Base-by-base conservation (phyloP, 2,797 vertebrate genomes). In the Hapalemur alaotrensis region DNA sequence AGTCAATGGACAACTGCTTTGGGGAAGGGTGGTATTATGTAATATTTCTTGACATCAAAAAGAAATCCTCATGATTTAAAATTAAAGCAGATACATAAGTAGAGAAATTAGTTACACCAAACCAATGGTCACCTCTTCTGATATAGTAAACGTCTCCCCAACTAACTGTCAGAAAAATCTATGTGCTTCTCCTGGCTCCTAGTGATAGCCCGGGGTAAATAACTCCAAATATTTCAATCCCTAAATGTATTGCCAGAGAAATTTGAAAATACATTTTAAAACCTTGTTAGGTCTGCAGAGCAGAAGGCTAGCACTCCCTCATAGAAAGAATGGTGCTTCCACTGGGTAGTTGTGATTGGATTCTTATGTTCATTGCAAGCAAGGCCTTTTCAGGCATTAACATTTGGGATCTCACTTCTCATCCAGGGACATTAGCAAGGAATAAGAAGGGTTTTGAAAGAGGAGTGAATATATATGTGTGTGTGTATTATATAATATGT, bases 261-360 rank as follows among this genome's bases (percentile, higher is more conserved):
- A 70, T 78, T 10, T 76, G 43, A 85, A 93, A 97, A 46, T 65
- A n/a, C 28, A n/a, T 75, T 57, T 82, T 69, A 84, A 67, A 92
- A 59, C 15, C 3, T 50, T 69, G 57, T 48, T 35, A 14, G 61
- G 15, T 75, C 87, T 86, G 30, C 22, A 91, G 84, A 90, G 79
- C 25, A 59, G 52, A 87, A 28, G 14, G 22, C 38, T 87, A 65
- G 17, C 14, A 9, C n/a, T 84, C 15, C n/a, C 18, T 79, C 52
- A 20, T 4, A 32, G 43, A 89, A 41, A 25, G 48, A 70, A 59
- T 57, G 30, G 4, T 73, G 89, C 54, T 79, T 95, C 22, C 63
- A 61, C 28, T 72, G 11, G 73, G 48, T 30, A 75, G 18, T 20
- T 79, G 80, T 63, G 88, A 57, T 70, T 38, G 65, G 35, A 91